Conservation (phyloP, 30 jellyfish, hydroid and myxozoan species). For the Hydractinia symbiolongicarpus region DNA sequence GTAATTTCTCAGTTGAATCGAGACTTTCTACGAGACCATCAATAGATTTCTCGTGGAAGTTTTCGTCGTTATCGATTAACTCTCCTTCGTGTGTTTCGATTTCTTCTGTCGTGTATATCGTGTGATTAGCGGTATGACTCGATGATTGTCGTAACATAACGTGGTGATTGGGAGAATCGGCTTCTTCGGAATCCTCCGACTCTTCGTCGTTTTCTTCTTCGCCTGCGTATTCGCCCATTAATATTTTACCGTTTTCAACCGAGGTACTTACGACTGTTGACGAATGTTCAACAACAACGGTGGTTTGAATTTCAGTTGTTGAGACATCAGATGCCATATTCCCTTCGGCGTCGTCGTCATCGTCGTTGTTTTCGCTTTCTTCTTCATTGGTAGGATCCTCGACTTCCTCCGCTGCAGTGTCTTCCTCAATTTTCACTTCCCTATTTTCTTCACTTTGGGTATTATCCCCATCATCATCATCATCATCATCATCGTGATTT, state of each 20-base stretch:
- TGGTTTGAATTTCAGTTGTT: too few relatives aligned
- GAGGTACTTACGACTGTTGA: background rate
- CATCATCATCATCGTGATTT: too few relatives aligned
- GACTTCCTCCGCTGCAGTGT: background rate
- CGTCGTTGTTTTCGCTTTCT: background rate
- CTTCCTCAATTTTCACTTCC: too few relatives aligned
- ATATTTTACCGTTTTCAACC: background rate
- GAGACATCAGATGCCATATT: too few relatives aligned
- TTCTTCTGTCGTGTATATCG: background rate
- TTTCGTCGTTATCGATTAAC: too few relatives aligned
- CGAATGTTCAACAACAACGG: too few relatives aligned
- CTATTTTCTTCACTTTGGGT: too few relatives aligned
- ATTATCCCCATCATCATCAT: too few relatives aligned
- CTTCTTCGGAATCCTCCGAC: slow-evolving; percentile 10
- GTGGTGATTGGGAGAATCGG: slow-evolving; percentile 20
- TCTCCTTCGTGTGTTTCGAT: background rate
- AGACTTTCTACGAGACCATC: too few relatives aligned
- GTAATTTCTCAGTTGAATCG: too few relatives aligned
- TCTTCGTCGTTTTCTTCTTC: slow-evolving; percentile 1
- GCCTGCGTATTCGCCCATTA: background rate
- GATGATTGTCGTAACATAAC: slow-evolving; percentile 5
- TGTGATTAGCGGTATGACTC: background rate
- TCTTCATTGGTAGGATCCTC: background rate
- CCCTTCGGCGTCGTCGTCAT: background rate
- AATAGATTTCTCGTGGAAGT: too few relatives aligned